These are phyloP conservation scores for Diadegma fenestrale DNA, from an alignment of 2,888 invertebrate species.

Conservation along the genomic window DNA sequence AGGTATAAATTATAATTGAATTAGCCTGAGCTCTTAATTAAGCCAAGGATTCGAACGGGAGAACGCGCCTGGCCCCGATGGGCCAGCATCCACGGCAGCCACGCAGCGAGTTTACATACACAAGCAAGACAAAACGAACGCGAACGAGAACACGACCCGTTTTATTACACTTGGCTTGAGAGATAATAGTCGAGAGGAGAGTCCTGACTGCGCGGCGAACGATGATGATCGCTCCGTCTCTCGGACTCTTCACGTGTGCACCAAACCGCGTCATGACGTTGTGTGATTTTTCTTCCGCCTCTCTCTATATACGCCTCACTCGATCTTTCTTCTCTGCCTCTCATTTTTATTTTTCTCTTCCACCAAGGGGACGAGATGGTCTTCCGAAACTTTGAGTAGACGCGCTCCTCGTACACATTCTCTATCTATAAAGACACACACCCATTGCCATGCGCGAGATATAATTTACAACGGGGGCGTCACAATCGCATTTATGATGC, in stretches of 20 bases:
- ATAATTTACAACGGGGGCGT: slow-evolving; percentile 80
- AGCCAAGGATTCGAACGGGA: slow-evolving; percentile 63
- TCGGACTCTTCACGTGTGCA: slow-evolving; percentile 34
- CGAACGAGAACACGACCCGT: slow-evolving; percentile 63
- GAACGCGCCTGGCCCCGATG: slow-evolving; percentile 28
- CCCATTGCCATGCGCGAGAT: slow-evolving; percentile 61
- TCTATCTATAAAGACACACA: not conserved
- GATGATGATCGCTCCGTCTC: slow-evolving; percentile 60
- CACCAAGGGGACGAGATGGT: slow-evolving; percentile 33
- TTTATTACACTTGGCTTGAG: slow-evolving; percentile 64
- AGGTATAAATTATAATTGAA: slow-evolving; percentile 83
- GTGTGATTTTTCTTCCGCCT: slow-evolving; percentile 63
- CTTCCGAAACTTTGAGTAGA: slow-evolving; percentile 40
- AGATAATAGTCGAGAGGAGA: slow-evolving; percentile 53
- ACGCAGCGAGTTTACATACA: slow-evolving; percentile 36
- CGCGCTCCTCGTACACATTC: slow-evolving; percentile 18
- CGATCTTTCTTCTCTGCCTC: slow-evolving; percentile 67
- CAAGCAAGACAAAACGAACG: slow-evolving; percentile 50
- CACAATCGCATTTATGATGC: slow-evolving; percentile 76
- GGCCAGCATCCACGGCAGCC: slow-evolving; percentile 39
- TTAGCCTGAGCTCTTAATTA: slow-evolving; percentile 82
- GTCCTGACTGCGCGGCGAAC: slow-evolving; percentile 33
- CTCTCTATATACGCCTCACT: slow-evolving; percentile 44
- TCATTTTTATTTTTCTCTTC: slow-evolving; percentile 67
- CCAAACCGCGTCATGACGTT: slow-evolving; percentile 51